Evolutionary conservation across 2,888 invertebrate genomes (phyloP).

Genomic region (Parnassius glacialis): DNA sequence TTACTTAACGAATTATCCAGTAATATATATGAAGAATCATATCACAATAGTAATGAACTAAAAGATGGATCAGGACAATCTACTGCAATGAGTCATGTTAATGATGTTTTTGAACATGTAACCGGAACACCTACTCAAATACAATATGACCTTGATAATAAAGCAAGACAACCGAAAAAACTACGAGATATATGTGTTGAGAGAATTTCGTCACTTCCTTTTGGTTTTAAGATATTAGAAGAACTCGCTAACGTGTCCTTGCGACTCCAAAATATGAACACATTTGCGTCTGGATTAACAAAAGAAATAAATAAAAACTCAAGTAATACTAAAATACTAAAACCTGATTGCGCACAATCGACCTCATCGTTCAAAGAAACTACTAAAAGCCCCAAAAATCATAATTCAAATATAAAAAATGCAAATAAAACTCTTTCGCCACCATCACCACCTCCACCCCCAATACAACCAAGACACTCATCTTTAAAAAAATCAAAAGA

Average conservation of each 20-base stretch:
- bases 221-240: conserved; percentile 84
- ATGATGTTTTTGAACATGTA: conserved; percentile 71
- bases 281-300: conserved; percentile 36
- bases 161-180: conserved; percentile 60
- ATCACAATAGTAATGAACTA: conserved; percentile 40
- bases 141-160: conserved; percentile 31
- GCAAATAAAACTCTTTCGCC: conserved; percentile 1
- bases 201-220: conserved; percentile 84
- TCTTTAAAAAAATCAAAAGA: conserved; percentile 66
- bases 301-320: conserved; percentile 17
- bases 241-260: conserved; percentile 84
- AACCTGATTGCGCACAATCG: conserved; percentile 28
- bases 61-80: conserved; percentile 38
- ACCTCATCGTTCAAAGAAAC: background rate
- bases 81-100: conserved; percentile 53
- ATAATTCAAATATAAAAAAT: background rate
- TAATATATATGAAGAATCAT: conserved; percentile 59
- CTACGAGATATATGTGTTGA: conserved; percentile 84
- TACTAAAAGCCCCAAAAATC: background rate
- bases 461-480: conserved; percentile 66
- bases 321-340: conserved; percentile 20
- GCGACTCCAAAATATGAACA: conserved; percentile 67
- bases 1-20: conserved; percentile 81
- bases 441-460: conserved; percentile 51
- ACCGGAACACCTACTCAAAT: conserved; percentile 47